Conservation (phyloP, 2,113 vertebrate species). For the Albula glossodonta region DNA sequence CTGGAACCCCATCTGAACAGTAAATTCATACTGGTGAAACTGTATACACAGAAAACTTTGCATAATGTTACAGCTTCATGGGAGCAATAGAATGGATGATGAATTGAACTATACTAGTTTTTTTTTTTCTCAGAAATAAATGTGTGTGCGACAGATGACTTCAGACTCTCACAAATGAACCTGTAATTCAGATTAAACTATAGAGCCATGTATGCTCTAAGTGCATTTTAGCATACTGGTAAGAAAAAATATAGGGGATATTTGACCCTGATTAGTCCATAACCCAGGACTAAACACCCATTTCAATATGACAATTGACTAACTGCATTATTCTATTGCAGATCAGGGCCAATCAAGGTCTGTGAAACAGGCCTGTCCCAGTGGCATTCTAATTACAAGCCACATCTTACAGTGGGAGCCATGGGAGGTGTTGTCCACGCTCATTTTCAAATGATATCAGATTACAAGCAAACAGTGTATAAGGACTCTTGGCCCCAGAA, state of each 20-base stretch:
- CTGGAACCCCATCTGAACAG: not conserved
- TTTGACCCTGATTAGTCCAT: constrained; percentile 1
- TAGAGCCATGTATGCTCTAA: not conserved
- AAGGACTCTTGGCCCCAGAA: constrained; percentile 47
- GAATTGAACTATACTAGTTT: not conserved
- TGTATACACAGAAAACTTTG: not conserved
- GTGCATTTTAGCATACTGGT: not conserved
- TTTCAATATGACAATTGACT: not conserved
- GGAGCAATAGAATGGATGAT: not conserved
- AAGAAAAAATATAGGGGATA: not conserved
- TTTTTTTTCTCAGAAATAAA: not conserved
- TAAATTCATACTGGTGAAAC: not conserved
- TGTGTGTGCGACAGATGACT: not conserved
- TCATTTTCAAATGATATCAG: constrained; percentile 40
- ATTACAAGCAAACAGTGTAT: constrained; percentile 40
- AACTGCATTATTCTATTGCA: not conserved
- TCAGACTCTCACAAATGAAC: not conserved
- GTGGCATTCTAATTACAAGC: not conserved
- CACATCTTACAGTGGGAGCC: constrained; percentile 4
- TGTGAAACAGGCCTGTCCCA: not conserved
- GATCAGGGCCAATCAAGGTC: not conserved
- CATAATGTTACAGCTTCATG: not conserved
- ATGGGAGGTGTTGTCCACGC: constrained; percentile 11
- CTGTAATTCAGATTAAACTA: not conserved
- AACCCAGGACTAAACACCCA: constrained; percentile 1